Conservation (phyloP, 2,888 invertebrate species). For the Lasioglossum calceatum region DNA sequence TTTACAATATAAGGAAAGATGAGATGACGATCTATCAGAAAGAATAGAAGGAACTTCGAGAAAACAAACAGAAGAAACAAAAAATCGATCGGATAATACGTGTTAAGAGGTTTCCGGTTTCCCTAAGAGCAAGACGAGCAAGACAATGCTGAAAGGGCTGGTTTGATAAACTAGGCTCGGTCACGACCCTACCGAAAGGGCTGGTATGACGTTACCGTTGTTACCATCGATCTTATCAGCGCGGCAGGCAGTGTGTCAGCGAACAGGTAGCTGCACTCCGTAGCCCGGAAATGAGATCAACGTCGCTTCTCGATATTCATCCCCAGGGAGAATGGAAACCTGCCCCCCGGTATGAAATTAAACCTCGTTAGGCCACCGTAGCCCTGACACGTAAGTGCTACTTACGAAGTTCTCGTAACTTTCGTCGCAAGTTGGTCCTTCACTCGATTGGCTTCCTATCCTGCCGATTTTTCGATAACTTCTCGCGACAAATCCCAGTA, state of each 20-base stretch:
- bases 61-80: neutral
- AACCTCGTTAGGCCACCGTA: slow-evolving; percentile 47
- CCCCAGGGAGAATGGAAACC: slow-evolving; percentile 33
- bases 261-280: slow-evolving; percentile 32
- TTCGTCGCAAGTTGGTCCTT: neutral
- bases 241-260: neutral
- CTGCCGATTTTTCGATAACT: neutral
- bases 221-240: slow-evolving; percentile 55
- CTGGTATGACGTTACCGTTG: slow-evolving; percentile 22
- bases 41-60: neutral
- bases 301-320: slow-evolving; percentile 73
- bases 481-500: neutral
- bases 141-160: slow-evolving; percentile 16
- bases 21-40: no score
- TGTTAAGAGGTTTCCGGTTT: neutral
- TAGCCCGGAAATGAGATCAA: slow-evolving; percentile 73
- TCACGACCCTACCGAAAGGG: neutral
- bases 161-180: slow-evolving; percentile 20
- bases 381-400: neutral
- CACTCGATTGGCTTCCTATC: neutral
- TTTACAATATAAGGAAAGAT: no score
- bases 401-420: neutral
- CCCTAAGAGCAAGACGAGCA: neutral
- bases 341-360: slow-evolving; percentile 60
- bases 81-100: neutral